Conservation (phyloP, 2,113 vertebrate species). For the Elephantulus edwardii region DNA sequence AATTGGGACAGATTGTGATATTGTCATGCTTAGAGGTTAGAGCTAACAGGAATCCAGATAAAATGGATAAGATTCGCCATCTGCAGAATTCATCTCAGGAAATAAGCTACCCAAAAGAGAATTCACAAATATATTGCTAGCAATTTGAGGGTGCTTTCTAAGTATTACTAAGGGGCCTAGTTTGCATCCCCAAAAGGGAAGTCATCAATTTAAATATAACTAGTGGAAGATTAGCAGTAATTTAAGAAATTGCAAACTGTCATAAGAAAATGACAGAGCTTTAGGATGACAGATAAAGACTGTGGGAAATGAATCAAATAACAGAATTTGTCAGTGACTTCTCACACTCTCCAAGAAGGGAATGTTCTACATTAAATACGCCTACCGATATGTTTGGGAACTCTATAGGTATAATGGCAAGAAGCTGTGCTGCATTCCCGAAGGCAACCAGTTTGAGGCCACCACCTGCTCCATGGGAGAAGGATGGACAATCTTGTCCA, state of each 20-base stretch:
- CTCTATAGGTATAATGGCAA: too few species aligned
- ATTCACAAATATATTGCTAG: slow-evolving; percentile 57
- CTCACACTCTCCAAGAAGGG: slow-evolving; percentile 4
- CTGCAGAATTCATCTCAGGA: slow-evolving; percentile 65
- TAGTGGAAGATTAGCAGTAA: slow-evolving; percentile 71
- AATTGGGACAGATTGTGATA: slow-evolving; percentile 58
- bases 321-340: slow-evolving; percentile 19
- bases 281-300: slow-evolving; percentile 42
- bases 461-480: too few species aligned
- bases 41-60: slow-evolving; percentile 34
- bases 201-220: slow-evolving; percentile 66
- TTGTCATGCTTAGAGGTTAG: slow-evolving; percentile 30
- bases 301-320: slow-evolving; percentile 35
- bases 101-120: slow-evolving; percentile 66
- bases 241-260: slow-evolving; percentile 72
- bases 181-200: slow-evolving; percentile 54
- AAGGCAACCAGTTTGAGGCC: too few species aligned
- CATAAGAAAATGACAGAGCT: slow-evolving; percentile 68
- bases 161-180: slow-evolving; percentile 56
- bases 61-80: slow-evolving; percentile 66
- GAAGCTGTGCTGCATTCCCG: too few species aligned
- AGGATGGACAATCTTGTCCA: too few species aligned
- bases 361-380: not conserved
- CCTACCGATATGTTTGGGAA: too few species aligned
- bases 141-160: slow-evolving; percentile 68